phyloP scores from a whole-genome alignment of 2,888 invertebrate species.

The Pecten maximus region DNA sequence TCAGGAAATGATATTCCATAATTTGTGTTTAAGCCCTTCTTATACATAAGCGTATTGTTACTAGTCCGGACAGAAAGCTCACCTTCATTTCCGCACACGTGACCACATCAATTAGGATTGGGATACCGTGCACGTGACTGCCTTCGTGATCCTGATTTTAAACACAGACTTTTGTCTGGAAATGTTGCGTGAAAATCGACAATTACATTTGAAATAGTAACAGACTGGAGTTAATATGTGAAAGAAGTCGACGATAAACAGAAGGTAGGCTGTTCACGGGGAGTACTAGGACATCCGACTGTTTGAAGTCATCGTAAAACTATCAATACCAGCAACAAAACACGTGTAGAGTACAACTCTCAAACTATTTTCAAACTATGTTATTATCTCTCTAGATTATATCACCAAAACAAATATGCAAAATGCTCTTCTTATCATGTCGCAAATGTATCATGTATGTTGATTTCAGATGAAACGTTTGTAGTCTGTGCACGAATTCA shows the following conservation, averaged over 20 bases:
- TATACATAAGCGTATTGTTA: conserved; percentile 2
- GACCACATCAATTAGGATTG: not conserved
- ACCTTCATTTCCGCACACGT: conserved; percentile 31
- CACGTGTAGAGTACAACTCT: conserved; percentile 9
- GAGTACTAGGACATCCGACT: not conserved
- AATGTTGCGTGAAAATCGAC: conserved; percentile 24
- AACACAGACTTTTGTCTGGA: conserved; percentile 3
- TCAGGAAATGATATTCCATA: conserved; percentile 23
- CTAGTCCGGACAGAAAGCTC: not conserved
- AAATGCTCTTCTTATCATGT: conserved; percentile 2
- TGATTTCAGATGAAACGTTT: conserved; percentile 12
- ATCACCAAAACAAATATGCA: conserved; percentile 22
- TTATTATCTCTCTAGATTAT: not conserved
- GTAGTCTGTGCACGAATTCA: conserved; percentile 21
- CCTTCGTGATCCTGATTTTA: not conserved
- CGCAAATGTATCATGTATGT: not conserved
- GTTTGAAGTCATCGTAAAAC: conserved; percentile 5
- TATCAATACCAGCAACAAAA: not conserved
- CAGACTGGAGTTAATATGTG: not conserved
- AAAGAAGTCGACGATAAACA: not conserved
- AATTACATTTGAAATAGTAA: conserved; percentile 2
- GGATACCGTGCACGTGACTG: not conserved
- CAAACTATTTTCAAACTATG: not conserved
- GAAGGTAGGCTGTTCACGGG: not conserved
- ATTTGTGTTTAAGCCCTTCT: not conserved